Base-by-base conservation (phyloP, 2,888 invertebrate genomes). In the Pharmacophagus antenor region DNA sequence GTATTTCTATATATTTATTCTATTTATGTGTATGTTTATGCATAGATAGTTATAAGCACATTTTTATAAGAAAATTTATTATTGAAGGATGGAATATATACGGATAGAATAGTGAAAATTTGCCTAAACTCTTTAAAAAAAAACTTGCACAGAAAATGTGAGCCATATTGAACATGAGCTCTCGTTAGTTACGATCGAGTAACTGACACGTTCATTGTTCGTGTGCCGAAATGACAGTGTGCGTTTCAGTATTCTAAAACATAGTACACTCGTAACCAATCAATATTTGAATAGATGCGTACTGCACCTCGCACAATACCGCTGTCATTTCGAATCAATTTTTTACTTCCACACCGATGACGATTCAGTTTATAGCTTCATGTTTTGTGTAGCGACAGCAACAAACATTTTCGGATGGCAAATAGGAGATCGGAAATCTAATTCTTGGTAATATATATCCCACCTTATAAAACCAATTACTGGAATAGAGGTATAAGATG, bases 231-330 rank as follows among this genome's bases (percentile, higher is more conserved):
- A 8, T 18, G 3, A 18, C 42, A 44, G 8, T 25, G 25, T 17
- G 22, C 23, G 12, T 17, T n/a, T 15, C n/a, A 23, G 18, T 52
- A 52, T 52, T 21, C 49, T 25, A 49, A 49, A 49, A 47, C 17
- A 49, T 17, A 25, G 25, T 25, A 17, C 15, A 25, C 17, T 18
- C 22, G 21, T n/a, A 22, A 48, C 22, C 48, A 31, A 56, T 56
- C 20, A 56, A 56, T 56, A 25, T 22, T 56, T 44, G 18, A 44
- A 44, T 17, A 8, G 42, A 44, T 7, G 10, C 18, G 42, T 44
- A 44, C 18, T 44, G 42, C 18, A 4, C 10, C 2, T 42, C 17
- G 18, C 18, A 44, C 42, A 44, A 44, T 18, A 37, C 8, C 37
- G 37, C n/a, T 37, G 37, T n/a, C 37, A 37, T 37, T n/a, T 37